Evolutionary conservation across 2,113 vertebrate species (phyloP).

Genomic region (Jacana jacana): DNA sequence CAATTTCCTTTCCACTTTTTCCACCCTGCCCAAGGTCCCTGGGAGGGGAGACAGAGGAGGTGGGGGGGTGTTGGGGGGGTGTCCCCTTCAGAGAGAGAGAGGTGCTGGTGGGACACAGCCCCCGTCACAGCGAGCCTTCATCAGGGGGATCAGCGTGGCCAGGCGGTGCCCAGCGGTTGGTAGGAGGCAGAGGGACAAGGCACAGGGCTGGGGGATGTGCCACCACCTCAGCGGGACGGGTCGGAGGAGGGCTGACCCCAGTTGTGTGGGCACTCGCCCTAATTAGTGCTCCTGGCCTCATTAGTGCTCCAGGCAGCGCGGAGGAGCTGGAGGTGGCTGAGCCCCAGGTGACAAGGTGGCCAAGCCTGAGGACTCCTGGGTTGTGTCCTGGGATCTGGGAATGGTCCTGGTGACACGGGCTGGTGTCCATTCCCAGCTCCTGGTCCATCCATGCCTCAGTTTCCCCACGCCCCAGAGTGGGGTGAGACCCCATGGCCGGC

Average conservation of each 20-base stretch:
- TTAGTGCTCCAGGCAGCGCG: not conserved
- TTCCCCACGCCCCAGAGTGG: not conserved
- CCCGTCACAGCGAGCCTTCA: too few relatives aligned
- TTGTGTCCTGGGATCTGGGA: not conserved
- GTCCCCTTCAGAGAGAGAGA: not conserved
- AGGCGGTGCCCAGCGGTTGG: not conserved
- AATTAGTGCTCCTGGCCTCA: not conserved
- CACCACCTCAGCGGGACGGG: not conserved
- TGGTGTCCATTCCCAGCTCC: not conserved
- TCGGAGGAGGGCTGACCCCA: not conserved
- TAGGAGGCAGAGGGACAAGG: not conserved
- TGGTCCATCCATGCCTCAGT: not conserved
- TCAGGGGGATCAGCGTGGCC: not conserved
- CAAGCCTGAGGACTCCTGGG: not conserved
- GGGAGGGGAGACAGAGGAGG: not conserved
- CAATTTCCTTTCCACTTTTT: too few relatives aligned
- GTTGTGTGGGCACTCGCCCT: accelerated
- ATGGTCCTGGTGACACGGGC: not conserved
- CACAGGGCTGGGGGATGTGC: not conserved
- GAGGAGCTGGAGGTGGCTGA: not conserved
- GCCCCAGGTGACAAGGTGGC: not conserved
- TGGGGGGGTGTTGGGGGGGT: too few relatives aligned
- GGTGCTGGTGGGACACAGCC: not conserved
- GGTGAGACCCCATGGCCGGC: not conserved
- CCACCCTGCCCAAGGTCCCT: not conserved